Base-by-base conservation (phyloP, 1,140 invertebrate species). In the Telenomus remus region DNA sequence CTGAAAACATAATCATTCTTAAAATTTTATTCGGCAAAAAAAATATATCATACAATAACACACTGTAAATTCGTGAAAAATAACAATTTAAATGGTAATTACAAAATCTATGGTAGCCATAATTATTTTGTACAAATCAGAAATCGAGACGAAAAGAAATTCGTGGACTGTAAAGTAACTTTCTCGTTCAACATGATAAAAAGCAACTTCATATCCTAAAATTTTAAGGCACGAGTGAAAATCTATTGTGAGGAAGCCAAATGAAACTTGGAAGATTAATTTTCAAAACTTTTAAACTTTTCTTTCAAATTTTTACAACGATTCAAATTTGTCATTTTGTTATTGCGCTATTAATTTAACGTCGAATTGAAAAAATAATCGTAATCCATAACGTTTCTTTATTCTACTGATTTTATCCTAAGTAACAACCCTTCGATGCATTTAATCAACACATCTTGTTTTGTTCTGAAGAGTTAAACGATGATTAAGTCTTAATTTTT, bases 41-140 rank as follows among this genome's bases (percentile, higher is more conserved):
- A 75, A 76, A 76, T 76, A 65, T 76, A 76, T 69, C 65, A 66
- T 76, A 76, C 73, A 76, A 70, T 76, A 65, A 76, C 73, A 76
- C 73, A 76, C 73, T 65, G 59, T 76, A 69, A 70, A 69, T 66
- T 76, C 55, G 60, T 64, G 65, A 70, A 76, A 76, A 76, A 70
- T 76, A 76, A 76, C 73, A 76, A 70, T 64, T 76, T 76, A 57
- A 27, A 69, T 59, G 60, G 64, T 48, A 65, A 33, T 70, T 76
- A 76, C 33, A 65, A 76, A 65, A 76, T 65, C 35, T 65, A 76
- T n/a, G 64, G 57, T 66, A 75, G 64, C 57, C 48, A 47, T 61
- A 69, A 69, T 43, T 57, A 69, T 75, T 27, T 75, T 75, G 64
- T 75, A 76, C 73, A 76, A 76, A 37, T 69, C 3, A 43, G 53